A percentile compares a stretch with the other conserved stretches of the same genome.
Evolutionary conservation across 2,888 invertebrate species (phyloP).

Genomic region (Lochmaea crataegi): DNA sequence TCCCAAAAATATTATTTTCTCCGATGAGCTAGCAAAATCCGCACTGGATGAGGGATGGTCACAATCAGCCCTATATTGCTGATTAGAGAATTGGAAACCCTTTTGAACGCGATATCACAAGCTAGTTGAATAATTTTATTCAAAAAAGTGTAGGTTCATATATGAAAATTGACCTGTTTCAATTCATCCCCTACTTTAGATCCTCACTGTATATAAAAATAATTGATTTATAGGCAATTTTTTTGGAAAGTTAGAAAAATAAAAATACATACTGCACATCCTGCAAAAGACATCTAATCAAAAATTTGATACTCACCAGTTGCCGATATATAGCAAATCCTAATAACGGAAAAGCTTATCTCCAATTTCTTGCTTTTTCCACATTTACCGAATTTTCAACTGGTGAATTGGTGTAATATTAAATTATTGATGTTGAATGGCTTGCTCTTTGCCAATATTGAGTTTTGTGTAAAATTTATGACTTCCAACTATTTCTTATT

Average conservation of each 20-base stretch:
- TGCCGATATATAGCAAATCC: constrained; percentile 23
- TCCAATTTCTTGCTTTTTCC: constrained; percentile 19
- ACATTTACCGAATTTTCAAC: constrained; percentile 31
- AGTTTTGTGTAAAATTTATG: constrained; percentile 29
- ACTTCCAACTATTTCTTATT: constrained; percentile 34
- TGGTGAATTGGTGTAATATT: constrained; percentile 28
- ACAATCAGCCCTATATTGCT: no score
- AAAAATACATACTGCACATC: neutral
- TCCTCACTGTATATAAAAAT: neutral
- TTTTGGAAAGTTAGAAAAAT: neutral
- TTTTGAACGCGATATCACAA: no score
- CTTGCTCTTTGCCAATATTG: constrained; percentile 34
- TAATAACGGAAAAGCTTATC: constrained; percentile 27
- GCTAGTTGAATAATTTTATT: no score
- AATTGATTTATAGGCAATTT: neutral
- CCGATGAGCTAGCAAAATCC: no score
- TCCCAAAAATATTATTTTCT: no score
- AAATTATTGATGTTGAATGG: constrained; percentile 37
- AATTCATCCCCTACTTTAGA: no score
- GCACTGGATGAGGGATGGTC: no score
- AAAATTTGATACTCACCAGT: constrained; percentile 16
- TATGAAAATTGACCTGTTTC: no score
- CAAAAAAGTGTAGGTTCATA: no score
- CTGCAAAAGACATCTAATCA: constrained; percentile 1
- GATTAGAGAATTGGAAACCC: no score